Evolutionary conservation across 1,140 invertebrate genomes (phyloP).

Genomic region (Papilio polytes): DNA sequence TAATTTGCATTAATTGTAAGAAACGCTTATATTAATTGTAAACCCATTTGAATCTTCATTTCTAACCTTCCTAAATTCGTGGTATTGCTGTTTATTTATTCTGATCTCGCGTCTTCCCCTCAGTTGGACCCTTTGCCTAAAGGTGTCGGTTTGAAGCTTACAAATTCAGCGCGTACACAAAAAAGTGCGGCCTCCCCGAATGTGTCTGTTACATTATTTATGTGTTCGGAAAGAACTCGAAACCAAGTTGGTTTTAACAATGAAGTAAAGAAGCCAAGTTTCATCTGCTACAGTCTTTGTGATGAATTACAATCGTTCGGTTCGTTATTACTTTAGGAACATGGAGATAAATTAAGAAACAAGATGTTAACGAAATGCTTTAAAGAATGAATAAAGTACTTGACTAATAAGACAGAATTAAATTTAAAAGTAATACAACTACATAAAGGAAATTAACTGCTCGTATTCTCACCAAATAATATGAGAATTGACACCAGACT

Average conservation of each 20-base stretch:
- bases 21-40: background rate
- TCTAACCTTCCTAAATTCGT: slow-evolving; percentile 46
- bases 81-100: slow-evolving; percentile 66
- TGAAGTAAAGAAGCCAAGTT: slow-evolving; percentile 18
- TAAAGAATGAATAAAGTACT: background rate
- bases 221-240: slow-evolving; percentile 42
- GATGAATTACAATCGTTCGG: background rate
- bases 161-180: slow-evolving; percentile 49
- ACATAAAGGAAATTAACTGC: no score
- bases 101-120: slow-evolving; percentile 55
- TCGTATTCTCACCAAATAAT: no score
- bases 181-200: slow-evolving; percentile 42
- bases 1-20: no score
- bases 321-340: background rate
- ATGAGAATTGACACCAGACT: no score
- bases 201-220: slow-evolving; percentile 52
- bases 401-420: no score
- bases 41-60: slow-evolving; percentile 31
- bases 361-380: background rate
- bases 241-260: slow-evolving; percentile 36
- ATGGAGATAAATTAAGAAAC: background rate
- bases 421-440: no score
- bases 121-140: slow-evolving; percentile 49
- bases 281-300: background rate
- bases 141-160: slow-evolving; percentile 49